A percentile compares a stretch with the other conserved stretches of the same genome.
These are phyloP conservation scores for Muscicapa adusta DNA, from an alignment of 2,113 vertebrate species.

Conservation along the genomic window DNA sequence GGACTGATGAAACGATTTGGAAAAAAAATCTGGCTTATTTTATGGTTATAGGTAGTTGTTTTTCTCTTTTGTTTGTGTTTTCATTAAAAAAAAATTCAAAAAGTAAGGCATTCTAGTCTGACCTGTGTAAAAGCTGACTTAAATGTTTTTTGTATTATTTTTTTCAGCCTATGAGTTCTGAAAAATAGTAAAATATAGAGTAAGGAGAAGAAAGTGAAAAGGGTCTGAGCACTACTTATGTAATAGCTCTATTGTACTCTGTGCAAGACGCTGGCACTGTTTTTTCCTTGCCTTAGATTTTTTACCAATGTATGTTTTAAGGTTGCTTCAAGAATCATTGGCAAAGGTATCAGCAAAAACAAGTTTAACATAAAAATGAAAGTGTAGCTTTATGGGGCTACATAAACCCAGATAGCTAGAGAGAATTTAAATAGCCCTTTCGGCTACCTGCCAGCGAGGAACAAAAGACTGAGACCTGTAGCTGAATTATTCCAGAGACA, in stretches of 20 bases:
- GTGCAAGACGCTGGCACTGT: background rate
- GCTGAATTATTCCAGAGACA: too few relatives aligned
- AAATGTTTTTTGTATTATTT: background rate
- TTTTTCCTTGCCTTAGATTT: background rate
- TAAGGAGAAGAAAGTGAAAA: background rate
- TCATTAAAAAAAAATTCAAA: background rate
- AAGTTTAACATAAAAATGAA: background rate
- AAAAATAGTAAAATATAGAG: background rate
- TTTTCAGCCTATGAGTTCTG: background rate
- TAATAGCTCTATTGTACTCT: fast-evolving
- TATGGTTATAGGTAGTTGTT: background rate
- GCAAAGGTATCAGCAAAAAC: background rate
- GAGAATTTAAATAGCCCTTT: too few relatives aligned
- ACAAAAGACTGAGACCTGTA: too few relatives aligned
- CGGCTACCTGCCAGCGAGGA: too few relatives aligned
- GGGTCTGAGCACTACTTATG: background rate
- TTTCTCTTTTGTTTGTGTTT: background rate
- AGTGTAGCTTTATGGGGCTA: too few relatives aligned
- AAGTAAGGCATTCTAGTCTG: background rate
- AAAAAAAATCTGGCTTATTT: background rate
- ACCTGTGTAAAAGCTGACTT: background rate
- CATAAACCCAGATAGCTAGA: too few relatives aligned
- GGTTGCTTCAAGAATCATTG: fast-evolving
- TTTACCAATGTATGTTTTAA: background rate
- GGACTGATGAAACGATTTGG: background rate